A percentile compares a stretch with the other conserved stretches of the same genome.
Conservation (phyloP, 2,797 vertebrate genomes). For the Salmo trutta region DNA sequence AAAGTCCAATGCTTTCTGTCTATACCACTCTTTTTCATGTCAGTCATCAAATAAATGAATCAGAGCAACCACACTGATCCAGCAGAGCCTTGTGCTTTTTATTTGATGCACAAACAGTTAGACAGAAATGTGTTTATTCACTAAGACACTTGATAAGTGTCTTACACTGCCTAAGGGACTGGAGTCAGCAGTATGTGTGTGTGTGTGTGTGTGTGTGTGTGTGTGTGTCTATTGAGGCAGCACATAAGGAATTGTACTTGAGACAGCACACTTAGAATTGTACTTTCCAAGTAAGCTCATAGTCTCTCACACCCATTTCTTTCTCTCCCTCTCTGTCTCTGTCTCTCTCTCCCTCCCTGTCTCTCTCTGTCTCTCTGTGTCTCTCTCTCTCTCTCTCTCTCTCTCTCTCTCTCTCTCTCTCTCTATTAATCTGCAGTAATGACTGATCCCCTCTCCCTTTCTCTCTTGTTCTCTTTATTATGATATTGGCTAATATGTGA, state of each 20-base stretch:
- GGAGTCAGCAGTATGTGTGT: no score
- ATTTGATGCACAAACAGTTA: not conserved
- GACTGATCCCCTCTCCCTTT: not conserved
- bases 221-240: no score
- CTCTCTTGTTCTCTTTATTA: not conserved
- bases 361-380: not conserved
- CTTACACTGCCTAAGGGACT: no score
- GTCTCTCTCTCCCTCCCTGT: not conserved
- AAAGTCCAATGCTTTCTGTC: conserved; percentile 55
- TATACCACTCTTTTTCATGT: not conserved
- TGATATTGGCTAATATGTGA: not conserved
- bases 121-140: not conserved
- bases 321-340: not conserved
- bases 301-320: conserved; percentile 6
- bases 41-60: conserved; percentile 24
- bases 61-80: conserved; percentile 15
- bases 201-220: no score
- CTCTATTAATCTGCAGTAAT: not conserved
- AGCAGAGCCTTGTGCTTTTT: not conserved
- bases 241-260: no score
- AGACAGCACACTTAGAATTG: not conserved
- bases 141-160: not conserved
- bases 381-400: not conserved
- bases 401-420: not conserved
- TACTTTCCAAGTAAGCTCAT: not conserved